phyloP scores from a whole-genome alignment of 2,113 vertebrate species.

The Callithrix jacchus region DNA sequence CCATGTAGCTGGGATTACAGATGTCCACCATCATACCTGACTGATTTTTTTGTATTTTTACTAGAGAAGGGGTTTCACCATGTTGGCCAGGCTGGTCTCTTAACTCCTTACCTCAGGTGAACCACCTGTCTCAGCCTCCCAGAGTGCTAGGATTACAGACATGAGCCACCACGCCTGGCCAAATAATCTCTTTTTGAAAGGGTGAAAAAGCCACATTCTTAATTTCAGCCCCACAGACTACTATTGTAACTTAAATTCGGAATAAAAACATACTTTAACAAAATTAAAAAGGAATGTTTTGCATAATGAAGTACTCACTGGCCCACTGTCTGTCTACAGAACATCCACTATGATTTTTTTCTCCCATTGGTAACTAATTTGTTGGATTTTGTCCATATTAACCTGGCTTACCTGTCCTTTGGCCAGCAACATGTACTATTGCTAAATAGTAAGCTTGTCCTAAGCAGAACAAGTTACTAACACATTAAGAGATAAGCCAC shows the following conservation, averaged over 20 bases:
- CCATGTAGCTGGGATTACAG: too few species aligned
- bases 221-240: neutral
- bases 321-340: neutral
- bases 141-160: too few species aligned
- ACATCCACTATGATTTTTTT: neutral
- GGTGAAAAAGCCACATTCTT: neutral
- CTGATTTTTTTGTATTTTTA: too few species aligned
- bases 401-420: neutral
- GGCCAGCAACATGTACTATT: neutral
- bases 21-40: too few species aligned
- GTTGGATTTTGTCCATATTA: neutral
- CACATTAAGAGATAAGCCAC: neutral
- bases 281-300: neutral
- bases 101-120: too few species aligned
- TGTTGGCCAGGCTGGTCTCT: too few species aligned
- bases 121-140: too few species aligned
- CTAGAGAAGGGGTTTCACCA: too few species aligned
- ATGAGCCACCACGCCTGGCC: too few species aligned
- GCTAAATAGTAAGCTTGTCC: neutral
- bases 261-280: neutral
- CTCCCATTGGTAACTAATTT: neutral
- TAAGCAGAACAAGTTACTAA: neutral
- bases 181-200: slow-evolving; percentile 7
- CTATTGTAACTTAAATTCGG: slow-evolving; percentile 1
- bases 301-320: neutral